Conservation (phyloP, 53 echinoderm and acorn worm species). For the Glandiceps talaboti region DNA sequence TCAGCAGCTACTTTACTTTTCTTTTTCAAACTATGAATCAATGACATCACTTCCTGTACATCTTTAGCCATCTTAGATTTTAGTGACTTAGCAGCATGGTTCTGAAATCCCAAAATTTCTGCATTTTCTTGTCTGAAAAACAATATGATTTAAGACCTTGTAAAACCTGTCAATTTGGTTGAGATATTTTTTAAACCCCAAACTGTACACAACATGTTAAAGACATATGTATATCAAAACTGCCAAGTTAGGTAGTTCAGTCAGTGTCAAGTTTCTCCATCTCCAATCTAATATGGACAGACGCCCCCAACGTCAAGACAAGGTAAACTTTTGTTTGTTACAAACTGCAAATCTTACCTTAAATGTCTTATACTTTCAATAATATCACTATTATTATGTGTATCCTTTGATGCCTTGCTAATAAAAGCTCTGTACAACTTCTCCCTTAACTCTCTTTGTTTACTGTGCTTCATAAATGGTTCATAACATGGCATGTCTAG, state of each 20-base stretch:
- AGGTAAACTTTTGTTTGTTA: too few species aligned
- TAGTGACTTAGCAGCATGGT: conserved; percentile 67
- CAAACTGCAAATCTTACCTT: conserved; percentile 43
- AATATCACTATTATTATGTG: conserved; percentile 44
- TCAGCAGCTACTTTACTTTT: conserved; percentile 65
- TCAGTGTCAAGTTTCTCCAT: too few species aligned
- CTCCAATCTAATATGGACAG: too few species aligned
- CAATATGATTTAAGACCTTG: too few species aligned
- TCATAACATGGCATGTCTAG: conserved; percentile 80
- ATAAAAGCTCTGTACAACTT: conserved; percentile 44
- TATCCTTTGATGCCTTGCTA: conserved; percentile 51
- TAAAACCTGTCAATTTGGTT: too few species aligned
- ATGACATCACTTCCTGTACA: conserved; percentile 63
- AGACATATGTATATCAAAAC: too few species aligned
- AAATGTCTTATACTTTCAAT: conserved; percentile 69
- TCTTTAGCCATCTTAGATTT: conserved; percentile 77
- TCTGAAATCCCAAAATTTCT: conserved; percentile 46
- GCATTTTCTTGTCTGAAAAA: conserved; percentile 62
- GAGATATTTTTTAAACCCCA: too few species aligned
- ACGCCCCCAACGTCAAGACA: too few species aligned
- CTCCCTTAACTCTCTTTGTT: conserved; percentile 53
- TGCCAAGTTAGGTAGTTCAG: too few species aligned
- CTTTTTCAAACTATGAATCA: conserved; percentile 59
- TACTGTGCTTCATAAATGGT: conserved; percentile 85
- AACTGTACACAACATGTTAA: too few species aligned